Base-by-base conservation (phyloP, 2,888 invertebrate species). In the Eilema sororculum region DNA sequence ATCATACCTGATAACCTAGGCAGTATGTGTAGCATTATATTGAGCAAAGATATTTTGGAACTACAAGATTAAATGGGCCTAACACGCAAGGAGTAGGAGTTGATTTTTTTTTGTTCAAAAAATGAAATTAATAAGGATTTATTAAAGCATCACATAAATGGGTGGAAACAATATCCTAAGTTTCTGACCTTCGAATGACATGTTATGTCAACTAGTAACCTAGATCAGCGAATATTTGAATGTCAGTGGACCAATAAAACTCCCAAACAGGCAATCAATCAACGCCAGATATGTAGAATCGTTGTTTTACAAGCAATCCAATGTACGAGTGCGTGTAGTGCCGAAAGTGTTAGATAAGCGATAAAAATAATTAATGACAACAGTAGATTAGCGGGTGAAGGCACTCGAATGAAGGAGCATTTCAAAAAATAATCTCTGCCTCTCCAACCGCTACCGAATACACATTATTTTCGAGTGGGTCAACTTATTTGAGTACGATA, bases 361-460 rank as follows among this genome's bases (percentile, higher is more conserved):
- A 95, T 95, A 95, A 95, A 95, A 94, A 93, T 95, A 95, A 95
- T 95, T 95, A 95, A 93, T 93, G 92, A 91, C 94, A 91, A 91
- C 92, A 90, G 86, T 89, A 93, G 95, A 94, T 95, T 95, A 94
- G 91, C 89, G 83, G 83, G 80, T 87, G 88, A 90, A 93, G 91
- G 91, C 92, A 95, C 95, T 95, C 90, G 85, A 95, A 87, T 95
- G 89, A 91, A 95, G 94, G 92, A 95, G 93, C 92, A 92, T 93
- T 95, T 93, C 91, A 93, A 92, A 94, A 93, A 91, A 92, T 95
- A 93, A 95, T 95, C 95, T 95, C 93, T 77, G 85, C 91, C 93
- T 93, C 94, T 94, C 91, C 89, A 95, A 86, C 83, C 70, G 87
- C 93, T 91, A 89, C 94, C 93, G 88, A 93, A 93, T 87, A 88